Conservation (phyloP, 1,140 invertebrate genomes). For the Drosophila lini region DNA sequence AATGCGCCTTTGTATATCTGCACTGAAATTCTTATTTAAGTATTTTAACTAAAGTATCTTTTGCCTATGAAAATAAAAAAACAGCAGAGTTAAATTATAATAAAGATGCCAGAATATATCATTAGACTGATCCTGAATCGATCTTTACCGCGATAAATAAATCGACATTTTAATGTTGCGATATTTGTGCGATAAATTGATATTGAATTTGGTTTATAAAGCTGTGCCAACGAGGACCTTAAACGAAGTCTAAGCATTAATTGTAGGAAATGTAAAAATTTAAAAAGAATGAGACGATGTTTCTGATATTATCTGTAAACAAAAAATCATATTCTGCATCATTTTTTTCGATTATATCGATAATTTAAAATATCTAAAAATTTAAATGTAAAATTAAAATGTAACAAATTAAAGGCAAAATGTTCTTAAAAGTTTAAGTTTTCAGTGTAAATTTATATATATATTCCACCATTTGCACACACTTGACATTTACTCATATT, state of each 20-base stretch:
- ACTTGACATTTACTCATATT: conserved; percentile 55
- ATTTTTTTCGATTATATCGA: no score
- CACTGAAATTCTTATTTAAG: conserved; percentile 1
- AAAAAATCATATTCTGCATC: no score
- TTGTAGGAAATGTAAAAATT: no score
- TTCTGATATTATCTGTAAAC: no score
- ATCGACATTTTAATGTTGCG: background rate
- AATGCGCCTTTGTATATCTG: conserved; percentile 2
- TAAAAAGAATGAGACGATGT: no score
- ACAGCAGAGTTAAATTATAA: background rate
- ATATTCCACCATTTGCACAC: conserved; percentile 62
- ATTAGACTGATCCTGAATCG: background rate
- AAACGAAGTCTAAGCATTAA: no score
- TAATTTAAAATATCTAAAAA: no score
- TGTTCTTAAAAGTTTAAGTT: background rate
- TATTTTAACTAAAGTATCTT: background rate
- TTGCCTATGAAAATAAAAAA: background rate
- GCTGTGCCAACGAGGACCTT: no score
- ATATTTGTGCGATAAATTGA: no score
- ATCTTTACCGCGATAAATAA: background rate
- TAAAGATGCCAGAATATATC: background rate
- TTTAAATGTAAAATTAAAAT: background rate
- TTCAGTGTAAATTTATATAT: conserved; percentile 10
- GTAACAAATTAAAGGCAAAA: no score
- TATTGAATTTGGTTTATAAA: no score